Evolutionary conservation across 2,888 invertebrate genomes (phyloP).

Genomic region (Pyrrhia umbra): DNA sequence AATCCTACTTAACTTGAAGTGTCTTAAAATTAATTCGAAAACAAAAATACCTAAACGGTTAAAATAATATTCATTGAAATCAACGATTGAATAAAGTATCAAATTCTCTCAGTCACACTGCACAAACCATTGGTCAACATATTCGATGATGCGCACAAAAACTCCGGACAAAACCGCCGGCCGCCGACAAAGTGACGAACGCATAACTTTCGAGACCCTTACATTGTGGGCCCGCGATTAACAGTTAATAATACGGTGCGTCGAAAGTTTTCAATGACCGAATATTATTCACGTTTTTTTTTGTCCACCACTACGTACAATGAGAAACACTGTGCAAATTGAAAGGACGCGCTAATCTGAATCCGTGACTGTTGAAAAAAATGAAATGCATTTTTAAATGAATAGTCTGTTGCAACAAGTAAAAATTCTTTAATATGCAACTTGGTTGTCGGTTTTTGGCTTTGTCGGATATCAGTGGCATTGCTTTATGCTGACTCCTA

Average conservation of each 20-base stretch:
- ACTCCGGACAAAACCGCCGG: constrained; percentile 68
- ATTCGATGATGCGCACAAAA: constrained; percentile 77
- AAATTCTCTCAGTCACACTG: constrained; percentile 54
- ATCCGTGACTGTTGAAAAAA: constrained; percentile 23
- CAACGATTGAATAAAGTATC: constrained; percentile 43
- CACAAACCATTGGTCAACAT: constrained; percentile 74
- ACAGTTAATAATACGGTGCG: constrained; percentile 75
- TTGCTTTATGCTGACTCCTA: background rate
- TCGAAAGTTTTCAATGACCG: constrained; percentile 62
- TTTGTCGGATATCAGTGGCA: constrained; percentile 7
- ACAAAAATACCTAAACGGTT: too few species aligned
- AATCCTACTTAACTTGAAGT: too few species aligned
- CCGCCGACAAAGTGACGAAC: constrained; percentile 80
- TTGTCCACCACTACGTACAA: constrained; percentile 60
- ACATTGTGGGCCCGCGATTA: constrained; percentile 77
- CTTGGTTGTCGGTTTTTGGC: constrained; percentile 2
- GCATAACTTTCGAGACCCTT: constrained; percentile 71
- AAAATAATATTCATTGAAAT: background rate
- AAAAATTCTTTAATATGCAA: constrained; percentile 15
- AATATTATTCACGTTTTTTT: constrained; percentile 67
- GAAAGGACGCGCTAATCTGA: constrained; percentile 48
- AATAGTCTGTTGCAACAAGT: constrained; percentile 11
- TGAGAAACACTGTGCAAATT: constrained; percentile 56
- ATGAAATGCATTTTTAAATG: constrained; percentile 26
- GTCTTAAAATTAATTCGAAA: too few species aligned